Conservation (phyloP, 2,113 vertebrate genomes). For the Phyllostomus hastatus region DNA sequence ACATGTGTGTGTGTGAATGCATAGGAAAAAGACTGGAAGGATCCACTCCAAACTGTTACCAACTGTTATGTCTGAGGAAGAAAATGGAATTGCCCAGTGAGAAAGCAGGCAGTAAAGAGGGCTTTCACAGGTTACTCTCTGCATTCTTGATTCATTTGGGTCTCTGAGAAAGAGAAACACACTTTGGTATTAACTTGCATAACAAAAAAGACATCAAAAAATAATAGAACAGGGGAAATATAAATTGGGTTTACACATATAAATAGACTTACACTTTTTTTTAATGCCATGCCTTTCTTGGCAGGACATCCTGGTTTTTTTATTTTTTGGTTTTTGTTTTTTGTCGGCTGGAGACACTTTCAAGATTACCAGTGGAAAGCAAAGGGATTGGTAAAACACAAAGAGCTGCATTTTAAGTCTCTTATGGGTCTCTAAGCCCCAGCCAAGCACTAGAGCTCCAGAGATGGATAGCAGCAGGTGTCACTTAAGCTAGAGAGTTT, state of each 20-base stretch:
- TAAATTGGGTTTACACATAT: not conserved
- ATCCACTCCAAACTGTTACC: not conserved
- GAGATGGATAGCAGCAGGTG: too few species aligned
- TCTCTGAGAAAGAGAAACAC: not conserved
- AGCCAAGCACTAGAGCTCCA: not conserved
- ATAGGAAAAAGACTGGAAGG: not conserved
- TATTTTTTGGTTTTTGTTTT: not conserved
- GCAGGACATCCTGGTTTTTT: not conserved
- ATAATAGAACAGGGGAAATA: not conserved
- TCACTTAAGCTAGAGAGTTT: not conserved
- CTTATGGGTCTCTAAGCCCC: too few species aligned
- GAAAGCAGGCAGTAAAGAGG: not conserved
- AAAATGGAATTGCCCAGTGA: not conserved
- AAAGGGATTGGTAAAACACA: not conserved
- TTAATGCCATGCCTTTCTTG: not conserved
- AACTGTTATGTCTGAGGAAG: not conserved
- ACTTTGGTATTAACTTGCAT: not conserved
- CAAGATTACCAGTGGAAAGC: not conserved
- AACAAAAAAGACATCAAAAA: not conserved
- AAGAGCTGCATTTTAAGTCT: not conserved
- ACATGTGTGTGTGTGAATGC: not conserved
- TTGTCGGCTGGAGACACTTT: not conserved
- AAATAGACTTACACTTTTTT: not conserved
- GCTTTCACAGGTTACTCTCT: not conserved
- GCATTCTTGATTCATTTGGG: not conserved